phyloP scores from a whole-genome alignment of 2,888 invertebrate genomes.

The Drosophila helvetica region DNA sequence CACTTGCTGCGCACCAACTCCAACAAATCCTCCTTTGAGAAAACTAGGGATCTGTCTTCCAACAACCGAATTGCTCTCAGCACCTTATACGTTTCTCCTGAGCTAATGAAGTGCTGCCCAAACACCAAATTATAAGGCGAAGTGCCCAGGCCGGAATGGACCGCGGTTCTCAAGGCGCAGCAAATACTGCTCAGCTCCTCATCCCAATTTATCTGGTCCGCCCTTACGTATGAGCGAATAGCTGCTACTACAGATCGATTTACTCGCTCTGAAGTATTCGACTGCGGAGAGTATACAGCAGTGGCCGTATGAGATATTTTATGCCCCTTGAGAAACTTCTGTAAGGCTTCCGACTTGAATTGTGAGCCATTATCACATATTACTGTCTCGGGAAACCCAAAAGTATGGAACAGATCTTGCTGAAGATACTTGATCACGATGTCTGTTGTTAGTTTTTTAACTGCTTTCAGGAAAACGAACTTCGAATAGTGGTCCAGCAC shows the following conservation, averaged over 20 bases:
- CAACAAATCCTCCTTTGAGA: not conserved
- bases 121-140: slow-evolving; percentile 10
- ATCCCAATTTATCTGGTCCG: slow-evolving; percentile 7
- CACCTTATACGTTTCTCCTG: not conserved
- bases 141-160: not conserved
- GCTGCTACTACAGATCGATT: slow-evolving; percentile 1
- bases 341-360: no score
- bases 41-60: no score
- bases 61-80: no score
- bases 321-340: no score
- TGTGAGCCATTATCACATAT: no score
- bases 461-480: no score
- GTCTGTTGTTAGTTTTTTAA: no score
- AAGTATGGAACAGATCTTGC: no score
- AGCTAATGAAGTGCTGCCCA: not conserved
- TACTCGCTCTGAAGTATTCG: slow-evolving; percentile 12
- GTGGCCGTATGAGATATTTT: no score
- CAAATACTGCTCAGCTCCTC: not conserved
- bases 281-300: not conserved
- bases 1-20: not conserved
- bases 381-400: no score
- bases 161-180: slow-evolving; percentile 4
- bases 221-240: not conserved
- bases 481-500: no score
- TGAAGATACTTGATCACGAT: no score